Evolutionary conservation across 1,140 invertebrate genomes (phyloP).

Genomic region (Drosophila ogumai): DNA sequence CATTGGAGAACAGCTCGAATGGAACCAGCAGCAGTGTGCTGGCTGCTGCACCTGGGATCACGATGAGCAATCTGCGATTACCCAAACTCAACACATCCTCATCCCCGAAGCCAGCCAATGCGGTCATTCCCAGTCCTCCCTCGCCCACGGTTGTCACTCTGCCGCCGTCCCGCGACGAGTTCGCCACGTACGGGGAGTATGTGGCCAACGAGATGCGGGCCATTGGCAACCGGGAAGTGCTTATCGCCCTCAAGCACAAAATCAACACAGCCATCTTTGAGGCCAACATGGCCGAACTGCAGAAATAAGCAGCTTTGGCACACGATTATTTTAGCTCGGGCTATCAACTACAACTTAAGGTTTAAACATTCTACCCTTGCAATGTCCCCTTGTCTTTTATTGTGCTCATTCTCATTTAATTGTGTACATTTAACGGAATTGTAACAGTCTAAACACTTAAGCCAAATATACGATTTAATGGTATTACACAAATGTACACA

Average conservation of each 20-base stretch:
- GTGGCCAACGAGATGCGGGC: slow-evolving; percentile 82
- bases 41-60: slow-evolving; percentile 36
- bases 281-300: slow-evolving; percentile 81
- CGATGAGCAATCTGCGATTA: slow-evolving; percentile 50
- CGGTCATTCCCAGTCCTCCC: slow-evolving; percentile 35
- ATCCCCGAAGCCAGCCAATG: slow-evolving; percentile 50
- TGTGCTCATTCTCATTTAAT: slow-evolving; percentile 53
- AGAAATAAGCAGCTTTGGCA: slow-evolving; percentile 59
- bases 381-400: slow-evolving; percentile 25
- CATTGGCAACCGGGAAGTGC: slow-evolving; percentile 70
- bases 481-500: slow-evolving; percentile 31
- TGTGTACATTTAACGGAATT: slow-evolving; percentile 60
- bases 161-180: slow-evolving; percentile 68
- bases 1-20: slow-evolving; percentile 31
- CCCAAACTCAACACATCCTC: slow-evolving; percentile 50
- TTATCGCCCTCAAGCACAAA: slow-evolving; percentile 81
- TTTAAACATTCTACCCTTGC: slow-evolving; percentile 46
- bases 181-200: slow-evolving; percentile 78
- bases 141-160: slow-evolving; percentile 30
- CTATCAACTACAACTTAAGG: slow-evolving; percentile 60
- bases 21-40: slow-evolving; percentile 28
- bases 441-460: slow-evolving; percentile 71
- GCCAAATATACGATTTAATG: slow-evolving; percentile 75
- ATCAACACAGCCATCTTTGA: slow-evolving; percentile 84
- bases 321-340: slow-evolving; percentile 22